Percentiles rank a stretch among this genome's conserved stretches.
These are phyloP conservation scores for Patella pellucida DNA, from an alignment of 2,888 invertebrate species.

Conservation along the genomic window DNA sequence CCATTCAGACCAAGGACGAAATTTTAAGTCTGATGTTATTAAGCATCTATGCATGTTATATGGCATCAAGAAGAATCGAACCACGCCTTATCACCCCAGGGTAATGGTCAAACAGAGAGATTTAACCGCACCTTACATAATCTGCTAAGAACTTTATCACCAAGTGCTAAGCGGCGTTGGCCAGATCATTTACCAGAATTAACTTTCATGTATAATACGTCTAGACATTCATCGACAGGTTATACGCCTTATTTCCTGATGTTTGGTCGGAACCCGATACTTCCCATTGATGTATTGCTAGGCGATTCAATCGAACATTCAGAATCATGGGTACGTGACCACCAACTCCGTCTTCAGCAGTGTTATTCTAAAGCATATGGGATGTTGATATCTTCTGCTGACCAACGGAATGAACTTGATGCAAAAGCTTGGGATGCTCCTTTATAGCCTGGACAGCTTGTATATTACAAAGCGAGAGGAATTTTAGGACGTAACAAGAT, in stretches of 20 bases:
- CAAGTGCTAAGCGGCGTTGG: slow-evolving; percentile 26
- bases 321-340: slow-evolving; percentile 17
- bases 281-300: too few species aligned
- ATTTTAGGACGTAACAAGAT: slow-evolving; percentile 33
- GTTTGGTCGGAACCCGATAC: slow-evolving; percentile 28
- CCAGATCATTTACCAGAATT: slow-evolving; percentile 25
- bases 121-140: too few species aligned
- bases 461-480: slow-evolving; percentile 26
- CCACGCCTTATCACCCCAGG: too few species aligned
- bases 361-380: slow-evolving; percentile 17
- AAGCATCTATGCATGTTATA: slow-evolving; percentile 25
- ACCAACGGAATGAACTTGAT: slow-evolving; percentile 24
- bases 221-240: slow-evolving; percentile 28
- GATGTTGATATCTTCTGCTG: slow-evolving; percentile 1
- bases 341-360: slow-evolving; percentile 15
- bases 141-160: slow-evolving; percentile 29
- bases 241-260: slow-evolving; percentile 27
- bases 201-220: slow-evolving; percentile 28
- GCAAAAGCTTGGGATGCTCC: slow-evolving; percentile 25
- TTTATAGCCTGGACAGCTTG: slow-evolving; percentile 26
- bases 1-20: slow-evolving; percentile 31
- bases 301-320: slow-evolving; percentile 7
- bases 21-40: slow-evolving; percentile 30
- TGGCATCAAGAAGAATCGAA: too few species aligned
- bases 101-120: too few species aligned